A percentile compares a stretch with the other conserved stretches of the same genome.
Conservation (phyloP, 1,140 invertebrate species). For the fruit fly (Drosophila melanogaster) region Release_6_plus_ISO1_MT NT_033779.5:10602501-10603000, state of each 20-base stretch:
- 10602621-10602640: constrained; percentile 43
- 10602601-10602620: background rate
- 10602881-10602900: constrained; percentile 70
- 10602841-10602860: constrained; percentile 15
- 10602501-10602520: constrained; percentile 60
- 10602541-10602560: constrained; percentile 36
- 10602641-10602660: constrained; percentile 78
- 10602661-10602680: constrained; percentile 80
- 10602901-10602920: constrained; percentile 60
- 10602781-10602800: no score
- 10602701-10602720: constrained; percentile 5
- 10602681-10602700: constrained; percentile 67
- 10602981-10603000: constrained; percentile 75
- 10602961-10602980: constrained; percentile 78
- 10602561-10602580: constrained; percentile 80
- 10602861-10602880: background rate
- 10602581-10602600: constrained; percentile 19
- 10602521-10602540: constrained; percentile 72
- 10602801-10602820: no score
- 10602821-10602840: constrained; percentile 23
- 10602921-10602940: constrained; percentile 35
- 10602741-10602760: constrained; percentile 26
- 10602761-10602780: background rate
- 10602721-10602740: constrained; percentile 16
- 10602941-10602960: constrained; percentile 7